These are phyloP conservation scores for Sphaerophoria rueppellii DNA, from an alignment of 2,888 invertebrate species.

Conservation along the genomic window DNA sequence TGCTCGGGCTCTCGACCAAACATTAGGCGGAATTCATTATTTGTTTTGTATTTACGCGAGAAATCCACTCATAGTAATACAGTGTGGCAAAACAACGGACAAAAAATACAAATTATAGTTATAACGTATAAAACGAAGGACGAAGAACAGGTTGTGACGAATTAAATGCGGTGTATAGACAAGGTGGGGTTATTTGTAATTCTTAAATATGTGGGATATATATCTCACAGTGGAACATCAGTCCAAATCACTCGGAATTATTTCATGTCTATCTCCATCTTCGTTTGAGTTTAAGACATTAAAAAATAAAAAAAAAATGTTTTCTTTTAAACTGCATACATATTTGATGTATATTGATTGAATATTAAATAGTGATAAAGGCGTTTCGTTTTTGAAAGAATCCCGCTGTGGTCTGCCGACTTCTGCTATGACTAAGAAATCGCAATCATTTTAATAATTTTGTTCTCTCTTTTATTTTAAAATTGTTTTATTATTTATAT, in stretches of 20 bases:
- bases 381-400: neutral
- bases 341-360: too few relatives aligned
- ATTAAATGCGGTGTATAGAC: too few relatives aligned
- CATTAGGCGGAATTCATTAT: conserved; percentile 73
- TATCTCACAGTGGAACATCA: too few relatives aligned
- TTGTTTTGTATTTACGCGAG: conserved; percentile 73
- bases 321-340: too few relatives aligned
- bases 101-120: conserved; percentile 70
- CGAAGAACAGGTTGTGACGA: neutral
- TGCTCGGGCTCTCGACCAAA: conserved; percentile 50
- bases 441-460: conserved; percentile 60
- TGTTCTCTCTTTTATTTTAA: conserved; percentile 72
- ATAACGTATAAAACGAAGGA: conserved; percentile 50
- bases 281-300: too few relatives aligned
- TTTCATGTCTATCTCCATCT: too few relatives aligned
- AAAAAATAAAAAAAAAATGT: neutral
- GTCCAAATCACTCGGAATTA: too few relatives aligned
- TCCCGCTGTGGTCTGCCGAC: neutral
- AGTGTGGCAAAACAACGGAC: conserved; percentile 51
- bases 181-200: too few relatives aligned
- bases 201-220: too few relatives aligned
- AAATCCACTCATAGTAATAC: conserved; percentile 67
- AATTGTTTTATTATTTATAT: conserved; percentile 71
- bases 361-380: too few relatives aligned
- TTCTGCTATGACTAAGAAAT: conserved; percentile 55